These are phyloP conservation scores for Hedya salicella DNA, from an alignment of 2,888 invertebrate genomes.

Conservation along the genomic window DNA sequence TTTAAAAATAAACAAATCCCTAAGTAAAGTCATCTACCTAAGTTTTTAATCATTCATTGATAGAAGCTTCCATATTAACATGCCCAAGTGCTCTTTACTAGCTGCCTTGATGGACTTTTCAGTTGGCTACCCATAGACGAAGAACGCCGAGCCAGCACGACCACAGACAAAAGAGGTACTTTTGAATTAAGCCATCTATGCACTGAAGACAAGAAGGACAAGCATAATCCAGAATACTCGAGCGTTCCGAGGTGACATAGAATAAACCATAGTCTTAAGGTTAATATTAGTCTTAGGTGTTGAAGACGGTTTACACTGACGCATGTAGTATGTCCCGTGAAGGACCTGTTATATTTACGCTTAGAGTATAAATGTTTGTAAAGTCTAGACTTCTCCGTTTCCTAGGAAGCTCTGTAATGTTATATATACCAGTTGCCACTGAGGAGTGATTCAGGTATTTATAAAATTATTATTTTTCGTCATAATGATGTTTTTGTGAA, in stretches of 20 bases:
- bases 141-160: constrained; percentile 51
- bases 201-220: constrained; percentile 55
- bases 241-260: constrained; percentile 79
- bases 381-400: constrained; percentile 72
- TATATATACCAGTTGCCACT: constrained; percentile 77
- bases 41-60: constrained; percentile 51
- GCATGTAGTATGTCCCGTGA: constrained; percentile 68
- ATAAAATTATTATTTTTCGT: constrained; percentile 70
- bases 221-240: constrained; percentile 48
- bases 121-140: constrained; percentile 73
- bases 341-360: constrained; percentile 66
- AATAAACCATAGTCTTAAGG: constrained; percentile 66
- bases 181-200: constrained; percentile 67
- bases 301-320: constrained; percentile 55
- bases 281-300: constrained; percentile 57
- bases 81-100: constrained; percentile 69
- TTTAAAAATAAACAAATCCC: constrained; percentile 1
- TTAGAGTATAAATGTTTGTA: constrained; percentile 68
- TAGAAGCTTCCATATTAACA: constrained; percentile 53
- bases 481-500: constrained; percentile 64
- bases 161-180: constrained; percentile 74
- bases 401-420: constrained; percentile 70
- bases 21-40: constrained; percentile 36
- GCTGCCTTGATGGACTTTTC: constrained; percentile 83
- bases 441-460: constrained; percentile 83